Conservation (phyloP, 2,797 vertebrate species). For the Apogon talboti region DNA sequence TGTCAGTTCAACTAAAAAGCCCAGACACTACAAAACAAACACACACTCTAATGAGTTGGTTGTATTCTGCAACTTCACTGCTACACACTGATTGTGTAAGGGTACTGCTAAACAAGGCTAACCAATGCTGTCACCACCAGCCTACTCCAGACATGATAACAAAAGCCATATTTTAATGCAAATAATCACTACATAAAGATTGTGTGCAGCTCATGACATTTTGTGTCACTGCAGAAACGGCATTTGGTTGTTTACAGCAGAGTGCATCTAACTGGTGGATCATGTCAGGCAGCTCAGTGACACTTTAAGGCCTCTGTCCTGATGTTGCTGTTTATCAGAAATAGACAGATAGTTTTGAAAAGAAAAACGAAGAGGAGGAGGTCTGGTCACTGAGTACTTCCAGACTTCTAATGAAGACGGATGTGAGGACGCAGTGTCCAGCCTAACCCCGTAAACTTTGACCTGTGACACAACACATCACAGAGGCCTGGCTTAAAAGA, state of each 20-base stretch:
- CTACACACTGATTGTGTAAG: no score
- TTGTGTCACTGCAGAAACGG: constrained; percentile 5
- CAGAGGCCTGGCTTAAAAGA: constrained; percentile 31
- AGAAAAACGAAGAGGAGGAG: constrained; percentile 51
- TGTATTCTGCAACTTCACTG: no score
- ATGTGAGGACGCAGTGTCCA: constrained; percentile 72
- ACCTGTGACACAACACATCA: constrained; percentile 66
- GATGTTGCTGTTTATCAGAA: constrained; percentile 73
- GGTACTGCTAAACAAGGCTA: neutral
- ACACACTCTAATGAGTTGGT: no score
- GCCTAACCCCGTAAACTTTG: constrained; percentile 71
- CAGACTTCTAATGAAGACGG: constrained; percentile 81
- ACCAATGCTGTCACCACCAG: constrained; percentile 9
- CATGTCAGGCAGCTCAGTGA: constrained; percentile 55
- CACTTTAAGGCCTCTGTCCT: constrained; percentile 52
- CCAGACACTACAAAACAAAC: no score
- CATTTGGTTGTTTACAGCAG: constrained; percentile 38
- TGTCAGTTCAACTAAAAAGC: no score
- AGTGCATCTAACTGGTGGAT: constrained; percentile 55
- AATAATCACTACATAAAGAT: neutral
- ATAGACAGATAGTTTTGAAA: constrained; percentile 73
- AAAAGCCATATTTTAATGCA: neutral
- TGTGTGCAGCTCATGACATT: neutral
- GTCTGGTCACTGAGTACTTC: constrained; percentile 78
- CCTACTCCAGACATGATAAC: neutral